Evolutionary conservation across 2,888 invertebrate species (phyloP).

Genomic region (Rhimphoctona megacephalus): DNA sequence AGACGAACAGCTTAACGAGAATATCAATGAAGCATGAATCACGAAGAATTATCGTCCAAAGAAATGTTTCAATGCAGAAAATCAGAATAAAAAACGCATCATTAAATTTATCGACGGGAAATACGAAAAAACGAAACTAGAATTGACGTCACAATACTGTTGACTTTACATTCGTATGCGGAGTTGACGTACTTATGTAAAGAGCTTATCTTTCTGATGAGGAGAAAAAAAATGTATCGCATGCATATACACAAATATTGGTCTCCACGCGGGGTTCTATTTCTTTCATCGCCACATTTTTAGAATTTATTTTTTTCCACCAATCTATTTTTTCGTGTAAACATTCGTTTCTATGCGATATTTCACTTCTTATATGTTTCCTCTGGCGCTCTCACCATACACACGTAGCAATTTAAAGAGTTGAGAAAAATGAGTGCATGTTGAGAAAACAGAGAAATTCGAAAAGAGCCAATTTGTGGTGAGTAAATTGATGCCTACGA

Average conservation of each 20-base stretch:
- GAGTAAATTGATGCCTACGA: conserved; percentile 6
- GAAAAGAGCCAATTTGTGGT: background rate
- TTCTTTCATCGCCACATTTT: conserved; percentile 46
- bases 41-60: conserved; percentile 21
- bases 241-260: background rate
- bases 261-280: background rate
- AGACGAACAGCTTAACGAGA: background rate
- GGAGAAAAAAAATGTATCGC: background rate
- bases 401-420: background rate
- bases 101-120: background rate
- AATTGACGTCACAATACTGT: background rate
- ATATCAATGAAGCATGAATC: conserved; percentile 11
- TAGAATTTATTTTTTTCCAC: conserved; percentile 63
- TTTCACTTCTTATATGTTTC: conserved; percentile 3
- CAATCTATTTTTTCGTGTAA: conserved; percentile 50
- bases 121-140: background rate
- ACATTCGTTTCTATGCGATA: conserved; percentile 36
- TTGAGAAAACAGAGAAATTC: conserved; percentile 15
- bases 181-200: conserved; percentile 1
- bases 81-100: background rate
- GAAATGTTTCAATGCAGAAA: background rate
- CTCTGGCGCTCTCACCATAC: background rate
- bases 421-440: background rate
- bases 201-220: background rate
- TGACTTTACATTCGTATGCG: background rate